Evolutionary conservation across 2,113 vertebrate genomes (phyloP).

Genomic region (Tichodroma muraria): DNA sequence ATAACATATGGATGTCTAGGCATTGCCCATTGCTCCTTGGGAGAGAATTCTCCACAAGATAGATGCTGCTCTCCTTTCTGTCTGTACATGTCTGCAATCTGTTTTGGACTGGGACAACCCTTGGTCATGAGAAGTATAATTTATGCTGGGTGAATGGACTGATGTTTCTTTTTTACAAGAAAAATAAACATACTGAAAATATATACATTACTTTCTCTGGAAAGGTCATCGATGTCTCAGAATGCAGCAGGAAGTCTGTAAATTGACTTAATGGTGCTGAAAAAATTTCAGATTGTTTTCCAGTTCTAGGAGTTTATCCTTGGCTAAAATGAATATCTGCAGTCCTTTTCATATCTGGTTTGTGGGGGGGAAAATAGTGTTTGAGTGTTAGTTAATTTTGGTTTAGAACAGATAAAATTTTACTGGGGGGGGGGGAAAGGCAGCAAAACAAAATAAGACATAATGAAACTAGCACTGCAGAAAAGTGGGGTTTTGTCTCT

Average conservation of each 20-base stretch:
- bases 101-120: not conserved
- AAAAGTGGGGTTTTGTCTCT: not conserved
- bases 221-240: not conserved
- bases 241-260: not conserved
- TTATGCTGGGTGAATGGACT: not conserved
- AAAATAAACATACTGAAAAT: not conserved
- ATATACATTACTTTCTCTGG: not conserved
- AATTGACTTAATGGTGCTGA: not conserved
- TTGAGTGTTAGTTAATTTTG: not conserved
- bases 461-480: not conserved
- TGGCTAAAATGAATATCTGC: not conserved
- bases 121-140: not conserved
- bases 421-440: fast-evolving
- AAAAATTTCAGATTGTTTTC: not conserved
- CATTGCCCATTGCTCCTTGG: not conserved
- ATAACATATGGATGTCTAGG: not conserved
- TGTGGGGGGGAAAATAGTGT: no score
- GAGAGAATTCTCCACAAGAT: not conserved
- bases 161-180: not conserved
- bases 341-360: not conserved
- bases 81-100: not conserved
- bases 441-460: not conserved
- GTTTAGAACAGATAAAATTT: not conserved
- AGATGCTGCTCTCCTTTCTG: not conserved
- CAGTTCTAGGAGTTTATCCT: not conserved